Base-by-base conservation (phyloP, 2,888 invertebrate genomes). In the Gisinianus flammeolus region DNA sequence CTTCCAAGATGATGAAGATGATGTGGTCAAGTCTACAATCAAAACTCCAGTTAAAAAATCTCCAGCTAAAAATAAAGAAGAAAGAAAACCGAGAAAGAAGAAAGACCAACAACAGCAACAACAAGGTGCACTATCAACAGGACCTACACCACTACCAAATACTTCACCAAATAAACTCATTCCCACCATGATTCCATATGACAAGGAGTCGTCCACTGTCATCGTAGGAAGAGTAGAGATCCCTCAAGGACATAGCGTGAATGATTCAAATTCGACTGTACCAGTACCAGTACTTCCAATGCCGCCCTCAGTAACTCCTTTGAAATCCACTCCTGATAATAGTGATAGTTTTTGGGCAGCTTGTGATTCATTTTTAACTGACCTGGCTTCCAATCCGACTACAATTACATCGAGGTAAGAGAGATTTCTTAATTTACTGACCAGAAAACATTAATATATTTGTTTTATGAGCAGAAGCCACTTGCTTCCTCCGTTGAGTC, bases 1-100 rank as follows among this genome's bases (percentile, higher is more conserved):
- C 86, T 91, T 91, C 85, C 88, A 89, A 19, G 91, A 91, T 82
- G 90, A 89, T 74, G 91, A 91, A 84, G 90, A 91, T 24, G 92
- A 93, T 86, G 68, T 71, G 28, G 22, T 70, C 0, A 79, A 77
- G 35, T 56, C 72, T n/a, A 64, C 22, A 19, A 69, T 70, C n/a
- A 58, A 56, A 30, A 69, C 62, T 16, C 12, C 69, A 16, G 31
- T 64, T 6, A 77, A 77, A 35, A 77, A 77, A 44, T 77, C 77
- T 0, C 77, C 77, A 28, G 64, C 52, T 5, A 77, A 70, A 33
- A 64, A 28, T 52, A 30, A 54, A 24, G 68, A 44, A 44, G 56
- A 33, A 10, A 66, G 79, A 78, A 52, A 62, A 30, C 31, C 35
- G 66, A 58, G 78, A 56, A 73, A 66, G 79, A 78, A 52, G 28